phyloP scores from a whole-genome alignment of 2,888 invertebrate species.

The Scaptomyza reducta region DNA sequence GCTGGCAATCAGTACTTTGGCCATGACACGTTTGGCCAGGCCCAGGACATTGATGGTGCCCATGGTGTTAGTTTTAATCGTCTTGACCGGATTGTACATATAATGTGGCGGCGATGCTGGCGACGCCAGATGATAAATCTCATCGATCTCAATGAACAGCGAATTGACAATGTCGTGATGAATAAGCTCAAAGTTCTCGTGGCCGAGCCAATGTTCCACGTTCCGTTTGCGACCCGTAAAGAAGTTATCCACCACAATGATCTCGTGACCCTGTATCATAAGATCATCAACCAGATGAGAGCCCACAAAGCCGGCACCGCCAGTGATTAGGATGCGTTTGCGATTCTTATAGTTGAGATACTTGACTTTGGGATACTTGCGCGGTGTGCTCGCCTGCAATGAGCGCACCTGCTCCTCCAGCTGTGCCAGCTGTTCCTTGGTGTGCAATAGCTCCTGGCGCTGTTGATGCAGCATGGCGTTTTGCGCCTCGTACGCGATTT shows the following conservation, averaged over 20 bases:
- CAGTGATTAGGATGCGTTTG: constrained; percentile 96
- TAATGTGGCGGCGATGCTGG: constrained; percentile 99
- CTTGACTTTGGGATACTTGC: constrained; percentile 95
- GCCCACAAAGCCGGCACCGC: constrained; percentile 99
- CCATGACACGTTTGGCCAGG: constrained; percentile 95
- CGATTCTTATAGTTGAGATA: constrained; percentile 96
- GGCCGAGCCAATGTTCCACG: constrained; percentile 99
- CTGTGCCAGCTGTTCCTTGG: constrained; percentile 87
- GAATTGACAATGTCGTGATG: constrained; percentile 99
- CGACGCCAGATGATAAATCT: constrained; percentile 99
- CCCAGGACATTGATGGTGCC: constrained; percentile 96
- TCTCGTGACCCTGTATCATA: constrained; percentile 98
- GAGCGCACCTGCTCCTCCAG: constrained; percentile 90
- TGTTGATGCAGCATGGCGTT: constrained; percentile 69
- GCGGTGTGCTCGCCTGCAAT: constrained; percentile 90
- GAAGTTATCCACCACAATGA: constrained; percentile 98
- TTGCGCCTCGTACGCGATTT: constrained; percentile 63
- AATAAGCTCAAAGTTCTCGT: constrained; percentile 99
- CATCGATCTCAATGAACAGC: constrained; percentile 97
- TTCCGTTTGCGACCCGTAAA: constrained; percentile 98
- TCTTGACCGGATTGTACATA: constrained; percentile 99
- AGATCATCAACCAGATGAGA: constrained; percentile 98
- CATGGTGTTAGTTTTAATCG: constrained; percentile 99
- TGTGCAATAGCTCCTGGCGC: constrained; percentile 86
- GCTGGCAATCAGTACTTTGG: constrained; percentile 96